Base-by-base conservation (phyloP, 1,140 invertebrate genomes). In the Nymphalis io region DNA sequence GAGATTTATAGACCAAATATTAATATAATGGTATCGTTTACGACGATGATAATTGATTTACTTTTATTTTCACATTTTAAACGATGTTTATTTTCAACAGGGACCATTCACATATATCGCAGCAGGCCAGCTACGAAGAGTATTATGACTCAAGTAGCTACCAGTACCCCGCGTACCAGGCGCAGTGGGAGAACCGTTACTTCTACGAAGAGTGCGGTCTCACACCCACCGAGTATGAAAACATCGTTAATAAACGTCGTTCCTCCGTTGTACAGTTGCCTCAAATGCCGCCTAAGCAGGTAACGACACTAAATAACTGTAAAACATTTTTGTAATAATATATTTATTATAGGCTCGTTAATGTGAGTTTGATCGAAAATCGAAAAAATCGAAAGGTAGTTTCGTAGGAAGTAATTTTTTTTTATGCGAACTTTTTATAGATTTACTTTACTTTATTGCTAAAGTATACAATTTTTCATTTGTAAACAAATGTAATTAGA, bases 171-270 rank as follows among this genome's bases (percentile, higher is more conserved):
- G 80, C 80, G 15, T 93, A 95, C 72, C 94, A 95, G 58, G 93
- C 95, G 71, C 93, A 95, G 78, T 95, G 95, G 94, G 94, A 95
- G 74, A 94, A 94, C 82, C 92, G 85, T 51, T 92, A 90, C 75
- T 84, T 89, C 68, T 85, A 76, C 62, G 81, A 90, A 51, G 87
- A 90, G 61, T 88, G 85, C 33, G 88, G 88, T 11, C 80, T 89
- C 44, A 86, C 84, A n/a, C 83, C 87, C 13, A 88, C 81, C 2
- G 89, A 89, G 76, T 89, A 88, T 62, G 87, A 91, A 72, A 89
- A 89, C 62, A 83, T 88, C 64, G 69, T 91, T 53, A 89, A 91
- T 42, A 93, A 93, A 71, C 84, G 92, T 40, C 84, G 91, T 5
- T 92, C 92, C 4, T 93, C 92, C n/a, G 88, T 91, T 64, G 90